Percentiles rank a stretch among this genome's conserved stretches.
Evolutionary conservation across 2,888 invertebrate species (phyloP).

Genomic region (Lasioglossum leucozonium): DNA sequence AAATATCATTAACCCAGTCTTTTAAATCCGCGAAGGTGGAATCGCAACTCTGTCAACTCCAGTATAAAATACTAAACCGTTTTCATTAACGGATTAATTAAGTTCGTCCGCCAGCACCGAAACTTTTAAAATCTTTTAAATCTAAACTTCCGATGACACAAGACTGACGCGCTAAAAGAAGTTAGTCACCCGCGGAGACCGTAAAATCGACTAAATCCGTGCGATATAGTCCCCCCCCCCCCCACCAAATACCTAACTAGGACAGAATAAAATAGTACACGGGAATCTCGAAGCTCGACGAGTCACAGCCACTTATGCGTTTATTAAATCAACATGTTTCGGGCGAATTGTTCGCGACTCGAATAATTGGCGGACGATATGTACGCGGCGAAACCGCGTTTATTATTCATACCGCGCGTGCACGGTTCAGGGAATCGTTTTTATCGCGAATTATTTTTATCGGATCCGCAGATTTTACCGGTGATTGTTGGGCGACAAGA

Average conservation of each 20-base stretch:
- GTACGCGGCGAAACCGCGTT: slow-evolving; percentile 47
- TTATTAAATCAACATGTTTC: slow-evolving; percentile 70
- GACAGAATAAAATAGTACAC: background rate
- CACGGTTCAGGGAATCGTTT: slow-evolving; percentile 49
- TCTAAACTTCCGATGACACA: background rate
- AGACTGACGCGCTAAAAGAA: background rate
- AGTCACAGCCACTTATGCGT: slow-evolving; percentile 47
- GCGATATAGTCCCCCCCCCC: background rate
- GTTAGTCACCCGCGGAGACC: background rate
- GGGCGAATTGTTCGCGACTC: slow-evolving; percentile 57
- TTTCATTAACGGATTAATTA: background rate
- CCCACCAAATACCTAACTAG: background rate
- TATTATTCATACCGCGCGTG: slow-evolving; percentile 60
- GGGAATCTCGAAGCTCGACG: slow-evolving; percentile 1
- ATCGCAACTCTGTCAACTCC: background rate
- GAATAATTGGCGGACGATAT: slow-evolving; percentile 58
- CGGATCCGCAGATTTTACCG: slow-evolving; percentile 46
- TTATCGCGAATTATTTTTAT: slow-evolving; percentile 65
- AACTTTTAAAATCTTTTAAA: background rate
- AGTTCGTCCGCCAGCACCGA: background rate
- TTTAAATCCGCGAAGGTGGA: background rate
- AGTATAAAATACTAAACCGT: background rate
- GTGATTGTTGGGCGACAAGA: slow-evolving; percentile 48
- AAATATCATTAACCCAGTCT: background rate
- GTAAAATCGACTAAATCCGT: background rate